Base-by-base conservation (phyloP, 2,888 invertebrate genomes). In the Cheilosia soror region DNA sequence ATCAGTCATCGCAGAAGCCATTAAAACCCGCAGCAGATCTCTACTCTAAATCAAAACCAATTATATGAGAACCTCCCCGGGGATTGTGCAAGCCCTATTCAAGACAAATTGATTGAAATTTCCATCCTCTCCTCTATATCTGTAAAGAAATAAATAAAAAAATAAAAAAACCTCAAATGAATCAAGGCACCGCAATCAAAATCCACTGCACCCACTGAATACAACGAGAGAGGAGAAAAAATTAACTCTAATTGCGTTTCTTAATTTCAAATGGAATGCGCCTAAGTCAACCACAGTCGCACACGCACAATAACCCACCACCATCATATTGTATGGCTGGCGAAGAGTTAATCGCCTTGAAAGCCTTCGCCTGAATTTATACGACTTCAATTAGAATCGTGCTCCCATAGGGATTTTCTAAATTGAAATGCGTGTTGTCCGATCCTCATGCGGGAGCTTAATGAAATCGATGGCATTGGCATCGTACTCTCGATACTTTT, bases 381-480 rank as follows among this genome's bases (percentile, higher is more conserved):
- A 27, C 47, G 37, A 60, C 69, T 25, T 68, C 51, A 66, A 60
- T 60, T 11, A 63, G 51, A 37, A 31, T 11, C 33, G 51, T 62
- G 29, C 58, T 65, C 62, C 72, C 68, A 49, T 53, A 63, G 73
- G 63, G 73, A 75, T 62, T 73, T 60, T 29, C 15, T 49, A 31
- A 78, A 84, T 75, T 75, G 58, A 85, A 85, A 68, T 81, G 85
- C 71, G 75, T 84, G 63, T 4, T 29, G 40, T 62, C 9, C 33
- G 57, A 79, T 47, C 40, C 53, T n/a, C 55, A 85, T 85, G 85
- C 85, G 76, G 85, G 81, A 80, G 62, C 81, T 76, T 66, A 85
- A 81, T 72, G 11, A 27, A 85, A 76, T 66, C 80, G 66, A 63
- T 69, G 60, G 75, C 27, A 44, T 37, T 20, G 2, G 20, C 20